Conservation (phyloP, 2,888 invertebrate species). For the Omphaloscelis lunosa region DNA sequence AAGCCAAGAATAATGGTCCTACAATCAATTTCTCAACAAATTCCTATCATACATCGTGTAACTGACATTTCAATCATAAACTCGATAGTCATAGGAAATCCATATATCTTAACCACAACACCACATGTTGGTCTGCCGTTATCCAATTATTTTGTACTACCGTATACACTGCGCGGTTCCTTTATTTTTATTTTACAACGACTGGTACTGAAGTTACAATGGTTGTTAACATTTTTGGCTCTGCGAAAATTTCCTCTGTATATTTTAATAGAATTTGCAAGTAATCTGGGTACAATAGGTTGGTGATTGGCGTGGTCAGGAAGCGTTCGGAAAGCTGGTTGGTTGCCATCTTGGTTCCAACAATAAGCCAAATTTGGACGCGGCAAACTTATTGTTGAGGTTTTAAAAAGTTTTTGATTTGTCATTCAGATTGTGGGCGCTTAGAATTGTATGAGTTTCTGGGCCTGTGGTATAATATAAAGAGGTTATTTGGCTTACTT, state of each 20-base stretch:
- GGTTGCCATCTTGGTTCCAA: constrained; percentile 68
- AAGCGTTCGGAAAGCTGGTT: constrained; percentile 66
- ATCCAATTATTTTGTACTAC: constrained; percentile 58
- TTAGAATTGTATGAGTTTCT: constrained; percentile 41
- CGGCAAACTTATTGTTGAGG: constrained; percentile 64
- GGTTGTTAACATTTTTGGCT: constrained; percentile 59
- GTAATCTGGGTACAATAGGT: constrained; percentile 84
- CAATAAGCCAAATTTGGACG: constrained; percentile 78
- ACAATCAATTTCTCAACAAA: constrained; percentile 66
- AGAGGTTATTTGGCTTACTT: constrained; percentile 27
- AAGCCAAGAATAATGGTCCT: constrained; percentile 57
- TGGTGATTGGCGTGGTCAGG: constrained; percentile 79
- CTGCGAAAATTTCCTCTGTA: constrained; percentile 44
- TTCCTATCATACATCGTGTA: constrained; percentile 69
- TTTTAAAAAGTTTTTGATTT: constrained; percentile 70
- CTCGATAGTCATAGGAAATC: constrained; percentile 80
- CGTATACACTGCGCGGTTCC: constrained; percentile 48
- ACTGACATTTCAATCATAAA: constrained; percentile 84
- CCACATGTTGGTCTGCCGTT: constrained; percentile 63
- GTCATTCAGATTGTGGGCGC: constrained; percentile 68
- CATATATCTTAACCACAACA: constrained; percentile 83
- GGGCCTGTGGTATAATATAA: constrained; percentile 13
- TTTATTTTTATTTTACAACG: constrained; percentile 17
- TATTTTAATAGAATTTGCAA: constrained; percentile 83
- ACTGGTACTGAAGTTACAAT: constrained; percentile 57